Evolutionary conservation across 1,140 invertebrate genomes (phyloP).

Genomic region (Diuraphis noxia): DNA sequence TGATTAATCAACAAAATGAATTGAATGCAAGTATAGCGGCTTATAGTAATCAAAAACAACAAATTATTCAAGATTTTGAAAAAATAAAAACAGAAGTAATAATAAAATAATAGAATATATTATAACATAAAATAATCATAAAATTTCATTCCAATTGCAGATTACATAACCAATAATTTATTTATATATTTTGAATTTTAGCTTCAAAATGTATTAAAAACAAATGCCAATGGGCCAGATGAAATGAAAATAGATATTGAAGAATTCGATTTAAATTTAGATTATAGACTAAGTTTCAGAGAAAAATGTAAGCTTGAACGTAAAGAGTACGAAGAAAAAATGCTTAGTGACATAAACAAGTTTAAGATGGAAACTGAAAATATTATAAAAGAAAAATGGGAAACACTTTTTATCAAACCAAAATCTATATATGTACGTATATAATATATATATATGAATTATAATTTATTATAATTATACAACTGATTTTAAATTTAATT

Average conservation of each 20-base stretch:
- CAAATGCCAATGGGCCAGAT: conserved; percentile 41
- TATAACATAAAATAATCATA: not conserved
- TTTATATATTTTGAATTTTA: conserved; percentile 30
- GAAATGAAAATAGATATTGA: conserved; percentile 54
- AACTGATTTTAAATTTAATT: not conserved
- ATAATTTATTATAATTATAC: not conserved
- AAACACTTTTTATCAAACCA: conserved; percentile 49
- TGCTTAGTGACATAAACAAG: conserved; percentile 1
- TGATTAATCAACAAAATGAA: conserved; percentile 23
- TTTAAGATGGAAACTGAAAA: conserved; percentile 39
- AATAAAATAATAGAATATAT: not conserved
- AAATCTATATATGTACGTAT: conserved; percentile 53
- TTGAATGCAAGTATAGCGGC: conserved; percentile 16
- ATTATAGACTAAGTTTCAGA: conserved; percentile 23
- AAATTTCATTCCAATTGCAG: not conserved
- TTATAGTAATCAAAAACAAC: conserved; percentile 16
- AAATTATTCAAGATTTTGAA: conserved; percentile 41
- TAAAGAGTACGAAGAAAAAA: conserved; percentile 23
- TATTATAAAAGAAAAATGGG: conserved; percentile 55
- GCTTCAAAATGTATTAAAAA: conserved; percentile 50
- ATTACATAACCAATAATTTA: not conserved
- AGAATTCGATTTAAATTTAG: conserved; percentile 55
- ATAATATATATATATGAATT: not conserved
- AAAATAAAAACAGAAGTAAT: conserved; percentile 52
- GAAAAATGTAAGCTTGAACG: conserved; percentile 47